These are phyloP conservation scores for Xiphophorus couchianus DNA, from an alignment of 2,113 vertebrate genomes.

Conservation along the genomic window DNA sequence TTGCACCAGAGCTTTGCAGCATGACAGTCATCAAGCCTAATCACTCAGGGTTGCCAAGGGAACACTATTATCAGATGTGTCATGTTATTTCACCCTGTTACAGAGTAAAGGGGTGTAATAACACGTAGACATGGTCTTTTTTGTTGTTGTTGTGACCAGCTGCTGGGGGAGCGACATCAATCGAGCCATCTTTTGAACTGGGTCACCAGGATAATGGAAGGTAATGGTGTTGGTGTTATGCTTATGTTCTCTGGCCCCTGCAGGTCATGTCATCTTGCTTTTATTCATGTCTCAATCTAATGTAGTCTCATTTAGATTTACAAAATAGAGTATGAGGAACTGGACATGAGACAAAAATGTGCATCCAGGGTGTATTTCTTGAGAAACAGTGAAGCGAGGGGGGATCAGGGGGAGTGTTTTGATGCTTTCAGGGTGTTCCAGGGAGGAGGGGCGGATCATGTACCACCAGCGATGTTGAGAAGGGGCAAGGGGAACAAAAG, in stretches of 20 bases:
- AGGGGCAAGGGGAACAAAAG: slow-evolving; percentile 89
- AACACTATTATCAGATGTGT: slow-evolving; percentile 54
- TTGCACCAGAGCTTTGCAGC: slow-evolving; percentile 49
- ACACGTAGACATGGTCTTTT: slow-evolving; percentile 52
- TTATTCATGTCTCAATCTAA: slow-evolving; percentile 9
- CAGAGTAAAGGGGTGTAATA: slow-evolving; percentile 56
- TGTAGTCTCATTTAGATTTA: slow-evolving; percentile 33
- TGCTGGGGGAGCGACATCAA: slow-evolving; percentile 37
- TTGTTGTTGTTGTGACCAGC: slow-evolving; percentile 39
- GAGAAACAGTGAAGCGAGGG: slow-evolving; percentile 20
- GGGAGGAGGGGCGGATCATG: slow-evolving; percentile 82
- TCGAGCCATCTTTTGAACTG: slow-evolving; percentile 57
- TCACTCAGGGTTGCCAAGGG: slow-evolving; percentile 53
- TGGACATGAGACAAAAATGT: slow-evolving; percentile 22
- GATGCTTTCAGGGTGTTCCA: slow-evolving; percentile 37
- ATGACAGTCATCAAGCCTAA: slow-evolving; percentile 46
- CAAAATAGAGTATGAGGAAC: slow-evolving; percentile 23
- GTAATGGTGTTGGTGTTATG: slow-evolving; percentile 57
- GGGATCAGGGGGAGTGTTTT: slow-evolving; percentile 40
- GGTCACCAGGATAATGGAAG: slow-evolving; percentile 53
- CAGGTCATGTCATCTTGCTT: slow-evolving; percentile 45
- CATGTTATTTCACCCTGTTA: slow-evolving; percentile 57
- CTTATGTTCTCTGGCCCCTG: slow-evolving; percentile 27
- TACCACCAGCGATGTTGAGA: slow-evolving; percentile 87
- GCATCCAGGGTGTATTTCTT: slow-evolving; percentile 42